Evolutionary conservation across 2,113 vertebrate genomes (phyloP).

Genomic region (Jacana jacana): DNA sequence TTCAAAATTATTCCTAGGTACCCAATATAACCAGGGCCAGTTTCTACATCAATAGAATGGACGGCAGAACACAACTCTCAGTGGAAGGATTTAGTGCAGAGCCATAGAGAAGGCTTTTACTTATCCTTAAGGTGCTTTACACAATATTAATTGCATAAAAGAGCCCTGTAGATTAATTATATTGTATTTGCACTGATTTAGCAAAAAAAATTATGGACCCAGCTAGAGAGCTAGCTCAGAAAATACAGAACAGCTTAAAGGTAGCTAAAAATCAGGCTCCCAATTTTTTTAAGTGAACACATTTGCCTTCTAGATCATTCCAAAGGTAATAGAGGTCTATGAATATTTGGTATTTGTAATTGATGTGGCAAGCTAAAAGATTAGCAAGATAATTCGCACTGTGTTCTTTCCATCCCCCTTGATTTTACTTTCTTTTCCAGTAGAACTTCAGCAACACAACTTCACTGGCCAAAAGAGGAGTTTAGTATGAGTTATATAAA

Average conservation of each 20-base stretch:
- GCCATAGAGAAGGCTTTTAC: not conserved
- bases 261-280: not conserved
- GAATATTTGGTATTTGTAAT: not conserved
- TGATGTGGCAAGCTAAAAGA: not conserved
- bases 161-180: not conserved
- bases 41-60: not conserved
- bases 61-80: not conserved
- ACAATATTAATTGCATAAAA: not conserved
- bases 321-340: not conserved
- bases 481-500: not conserved
- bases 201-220: not conserved
- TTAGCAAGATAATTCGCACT: not conserved
- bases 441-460: not conserved
- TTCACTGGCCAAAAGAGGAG: not conserved
- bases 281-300: not conserved
- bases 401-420: not conserved
- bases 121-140: not conserved
- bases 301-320: not conserved
- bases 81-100: not conserved
- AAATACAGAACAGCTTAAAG: not conserved
- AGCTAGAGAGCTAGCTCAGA: not conserved
- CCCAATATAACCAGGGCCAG: not conserved
- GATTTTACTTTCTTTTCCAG: not conserved
- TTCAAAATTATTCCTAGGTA: constrained; percentile 11
- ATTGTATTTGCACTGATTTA: not conserved